Evolutionary conservation across 2,113 vertebrate species (phyloP).

Genomic region (Sporophila hypoxantha): DNA sequence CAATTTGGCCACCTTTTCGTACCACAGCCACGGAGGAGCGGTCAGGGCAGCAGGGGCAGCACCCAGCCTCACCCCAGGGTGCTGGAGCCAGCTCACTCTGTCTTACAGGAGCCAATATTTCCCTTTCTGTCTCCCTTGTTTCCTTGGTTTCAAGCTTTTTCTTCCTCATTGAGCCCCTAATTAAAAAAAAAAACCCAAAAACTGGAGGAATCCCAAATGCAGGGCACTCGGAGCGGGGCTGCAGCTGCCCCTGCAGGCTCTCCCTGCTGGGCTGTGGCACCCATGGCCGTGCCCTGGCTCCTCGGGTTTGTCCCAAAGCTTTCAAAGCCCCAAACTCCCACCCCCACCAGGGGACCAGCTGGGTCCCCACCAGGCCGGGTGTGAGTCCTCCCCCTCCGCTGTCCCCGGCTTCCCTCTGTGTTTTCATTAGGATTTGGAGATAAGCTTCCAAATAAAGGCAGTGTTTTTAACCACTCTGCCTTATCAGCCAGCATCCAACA

Average conservation of each 20-base stretch:
- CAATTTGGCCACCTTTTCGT: not conserved
- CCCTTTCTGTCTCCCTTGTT: not conserved
- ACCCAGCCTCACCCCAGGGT: not conserved
- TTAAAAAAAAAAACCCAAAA: not conserved
- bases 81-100: not conserved
- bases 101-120: not conserved
- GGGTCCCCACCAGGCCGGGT: not conserved
- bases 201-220: not conserved
- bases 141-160: constrained; percentile 38
- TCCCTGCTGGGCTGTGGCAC: accelerated
- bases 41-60: not conserved
- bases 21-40: accelerated
- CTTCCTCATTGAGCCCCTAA: not conserved
- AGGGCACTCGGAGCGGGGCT: accelerated
- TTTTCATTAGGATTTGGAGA: constrained; percentile 45
- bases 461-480: constrained; percentile 12
- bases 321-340: not conserved
- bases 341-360: not conserved
- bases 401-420: not conserved
- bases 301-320: not conserved
- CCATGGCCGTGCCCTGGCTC: not conserved
- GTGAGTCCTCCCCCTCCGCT: not conserved
- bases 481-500: constrained; percentile 21
- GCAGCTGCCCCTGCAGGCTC: not conserved
- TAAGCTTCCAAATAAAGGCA: constrained; percentile 33